Evolutionary conservation across 2,113 vertebrate species (phyloP), one percentile per base, ranked within the genome.

Genomic region (Philantomba maxwellii): DNA sequence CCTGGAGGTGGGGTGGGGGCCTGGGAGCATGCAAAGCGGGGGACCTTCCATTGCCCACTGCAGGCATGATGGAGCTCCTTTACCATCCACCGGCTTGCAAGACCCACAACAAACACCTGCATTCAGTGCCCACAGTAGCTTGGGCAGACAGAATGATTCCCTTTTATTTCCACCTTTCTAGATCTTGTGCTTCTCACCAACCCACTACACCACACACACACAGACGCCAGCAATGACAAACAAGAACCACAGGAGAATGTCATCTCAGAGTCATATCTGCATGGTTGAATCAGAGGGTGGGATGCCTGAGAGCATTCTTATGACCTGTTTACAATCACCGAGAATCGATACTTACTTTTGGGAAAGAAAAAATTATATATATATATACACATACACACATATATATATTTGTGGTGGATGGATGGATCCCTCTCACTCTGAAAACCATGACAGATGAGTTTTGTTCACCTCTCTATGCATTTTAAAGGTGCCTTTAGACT

Each of bases 291-390:
- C 87, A 4, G 13, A 15, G 0, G 60, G n/a, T 62, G 66, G 43
- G 45, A 94, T 36, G 96, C 96, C 21, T 89, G 93, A 97, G 89
- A 96, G 92, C 91, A 36, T 87, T 96, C 92, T 62, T 73, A 87
- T 39, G 55, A 45, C 55, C 91, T 96, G 83, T 95, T 97, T 87
- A 96, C 15, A 60, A 87, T 90, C 83, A 39, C 43, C 5, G 75
- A 95, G 91, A 98, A 98, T 98, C 97, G 83, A 98, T 98, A 98
- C 87, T 93, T 95, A 97, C 93, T 93, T 98, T 96, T 49, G 85
- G 82, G 83, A 94, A 97, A 96, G 57, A 97, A 95, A 75, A 43
- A 30, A 66, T 9, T 0, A 49, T n/a, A 43, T 25, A 39, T 10
- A 60, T 3, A 82, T 2, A 85, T 0, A 62, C 8, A 23, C 33